phyloP scores from a whole-genome alignment of 2,797 vertebrate genomes.

The Acanthurus leucopareius region DNA sequence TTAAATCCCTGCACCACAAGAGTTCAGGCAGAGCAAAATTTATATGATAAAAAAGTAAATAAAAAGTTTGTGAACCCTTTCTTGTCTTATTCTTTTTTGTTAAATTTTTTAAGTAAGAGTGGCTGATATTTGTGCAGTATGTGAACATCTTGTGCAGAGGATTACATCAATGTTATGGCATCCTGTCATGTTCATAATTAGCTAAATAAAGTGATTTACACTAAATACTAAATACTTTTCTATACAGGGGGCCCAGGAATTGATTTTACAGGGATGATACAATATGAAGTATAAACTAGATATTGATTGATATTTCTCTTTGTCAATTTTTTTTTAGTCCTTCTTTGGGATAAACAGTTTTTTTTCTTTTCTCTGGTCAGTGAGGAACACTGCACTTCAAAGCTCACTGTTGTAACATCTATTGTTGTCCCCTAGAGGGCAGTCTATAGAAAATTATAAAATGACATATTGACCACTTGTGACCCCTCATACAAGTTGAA shows the following conservation, averaged over 20 bases:
- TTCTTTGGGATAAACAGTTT: neutral
- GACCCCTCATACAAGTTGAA: neutral
- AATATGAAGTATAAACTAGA: no score
- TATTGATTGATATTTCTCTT: no score
- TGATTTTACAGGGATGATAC: neutral
- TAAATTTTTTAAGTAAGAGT: no score
- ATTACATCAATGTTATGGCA: no score
- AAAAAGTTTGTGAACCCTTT: no score
- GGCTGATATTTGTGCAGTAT: no score
- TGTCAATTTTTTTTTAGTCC: neutral
- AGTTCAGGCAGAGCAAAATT: neutral
- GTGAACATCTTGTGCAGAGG: no score
- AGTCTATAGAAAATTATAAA: neutral
- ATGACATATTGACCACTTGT: no score
- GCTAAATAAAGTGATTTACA: neutral
- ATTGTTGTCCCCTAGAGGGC: slow-evolving; percentile 22
- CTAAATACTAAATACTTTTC: no score
- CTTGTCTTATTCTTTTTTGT: no score
- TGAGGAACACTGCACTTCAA: neutral
- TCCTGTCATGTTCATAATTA: neutral
- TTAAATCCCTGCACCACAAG: neutral
- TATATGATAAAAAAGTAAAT: neutral
- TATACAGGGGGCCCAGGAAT: no score
- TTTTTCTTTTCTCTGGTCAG: neutral
- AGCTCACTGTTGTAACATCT: neutral